Evolutionary conservation across 2,113 vertebrate genomes (phyloP), one percentile per base, ranked within the genome.

Genomic region (Urocolius indicus): DNA sequence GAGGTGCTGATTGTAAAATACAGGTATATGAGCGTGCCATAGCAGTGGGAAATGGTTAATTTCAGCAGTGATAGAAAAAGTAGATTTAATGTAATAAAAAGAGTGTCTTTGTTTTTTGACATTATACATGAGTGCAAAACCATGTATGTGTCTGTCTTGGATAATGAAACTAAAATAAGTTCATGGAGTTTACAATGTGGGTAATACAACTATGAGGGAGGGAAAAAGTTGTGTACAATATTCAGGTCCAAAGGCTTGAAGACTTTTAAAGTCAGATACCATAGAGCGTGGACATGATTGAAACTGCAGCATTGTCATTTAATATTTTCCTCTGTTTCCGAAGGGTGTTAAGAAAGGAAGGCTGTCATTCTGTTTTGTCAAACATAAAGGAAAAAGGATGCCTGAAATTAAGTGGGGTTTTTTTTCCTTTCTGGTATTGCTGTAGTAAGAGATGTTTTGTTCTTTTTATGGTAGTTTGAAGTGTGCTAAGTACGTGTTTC

Each of bases 1-100:
- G 34, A 51, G 3, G 13, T 32, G 34, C 11, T 69, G 11, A 5
- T 36, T 83, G 24, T 76, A 73, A 26, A 62, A 24, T 41, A 14
- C 3, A 1, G 49, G 16, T 62, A 10, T 79, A 0, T 18, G 8
- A 46, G 24, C 5, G 7, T 51, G 20, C 34, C 2, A 0, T 36
- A 32, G 66, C 21, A 20, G 7, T 48, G 20, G 24, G 27, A 84
- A 36, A 36, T 52, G 8, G 4, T 63, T 84, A 21, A 46, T 86
- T 92, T 82, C 38, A 59, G 30, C 13, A 23, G 2, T 80, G 20
- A 30, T 63, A 34, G 2, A 45, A 57, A 84, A 58, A 10, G 3
- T 54, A 45, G 9, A 57, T 36, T 14, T 66, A 82, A 30, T 45
- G 10, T 5, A 76, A 24, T 61, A 36, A 83, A 59, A 76, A 48